Evolutionary conservation across 53 echinoderm and acorn worm genomes (phyloP).

Genomic region (Stichopus horrens): DNA sequence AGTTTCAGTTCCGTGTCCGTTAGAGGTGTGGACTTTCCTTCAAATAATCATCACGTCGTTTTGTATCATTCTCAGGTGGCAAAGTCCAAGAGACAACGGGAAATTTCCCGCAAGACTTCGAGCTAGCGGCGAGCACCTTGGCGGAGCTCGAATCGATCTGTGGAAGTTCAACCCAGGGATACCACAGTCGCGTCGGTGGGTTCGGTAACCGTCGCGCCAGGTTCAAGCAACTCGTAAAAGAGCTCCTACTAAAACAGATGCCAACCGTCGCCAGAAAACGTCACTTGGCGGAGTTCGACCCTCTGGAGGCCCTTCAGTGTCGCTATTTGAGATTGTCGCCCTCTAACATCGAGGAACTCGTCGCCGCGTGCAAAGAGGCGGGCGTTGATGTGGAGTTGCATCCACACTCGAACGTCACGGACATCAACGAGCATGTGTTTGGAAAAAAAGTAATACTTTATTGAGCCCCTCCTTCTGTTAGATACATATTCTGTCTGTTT

Average conservation of each 20-base stretch:
- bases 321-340: constrained; percentile 66
- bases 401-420: constrained; percentile 76
- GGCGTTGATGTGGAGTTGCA: constrained; percentile 79
- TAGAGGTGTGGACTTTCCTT: no score
- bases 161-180: constrained; percentile 22
- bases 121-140: neutral
- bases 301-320: constrained; percentile 59
- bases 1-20: no score
- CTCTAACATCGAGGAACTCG: constrained; percentile 58
- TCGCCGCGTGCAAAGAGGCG: constrained; percentile 67
- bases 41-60: no score
- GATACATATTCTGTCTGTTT: neutral
- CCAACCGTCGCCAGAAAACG: constrained; percentile 27
- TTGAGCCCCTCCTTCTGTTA: neutral
- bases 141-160: constrained; percentile 33
- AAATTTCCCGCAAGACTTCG: neutral
- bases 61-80: neutral
- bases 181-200: neutral
- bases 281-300: constrained; percentile 55
- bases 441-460: neutral
- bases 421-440: constrained; percentile 71
- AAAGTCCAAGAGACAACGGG: neutral
- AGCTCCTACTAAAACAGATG: constrained; percentile 27
- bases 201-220: constrained; percentile 1
- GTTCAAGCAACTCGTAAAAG: constrained; percentile 41